Evolutionary conservation across 2,888 invertebrate species (phyloP), one percentile per base, ranked within the genome.

Genomic region (Dione vanillae): DNA sequence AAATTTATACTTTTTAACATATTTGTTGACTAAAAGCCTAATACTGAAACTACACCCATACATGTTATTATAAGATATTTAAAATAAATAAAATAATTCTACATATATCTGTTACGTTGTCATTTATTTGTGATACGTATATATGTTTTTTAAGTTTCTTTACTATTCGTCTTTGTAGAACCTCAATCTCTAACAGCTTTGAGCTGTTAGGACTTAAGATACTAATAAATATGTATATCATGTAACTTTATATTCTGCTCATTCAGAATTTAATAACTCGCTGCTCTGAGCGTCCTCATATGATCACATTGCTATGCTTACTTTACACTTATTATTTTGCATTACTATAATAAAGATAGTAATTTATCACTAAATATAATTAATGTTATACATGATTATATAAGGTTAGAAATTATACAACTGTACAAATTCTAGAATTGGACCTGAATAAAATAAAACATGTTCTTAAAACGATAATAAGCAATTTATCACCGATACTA

Each of bases 61-160:
- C 45, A 20, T 61, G 61, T 45, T 43, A 61, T 43, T 27, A 10
- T 61, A 61, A n/a, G 0, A 61, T 27, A n/a, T 61, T 61, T 19
- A n/a, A 27, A n/a, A 45, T 45, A n/a, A 61, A 43, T 61, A 61
- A 61, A 61, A 0, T 61, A 61, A 45, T 61, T 45, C 45, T 61
- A 20, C n/a, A 61, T 27, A 61, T 27, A 16, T 14, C 10, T 27
- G 27, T 56, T 59, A 19, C 35, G 8, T 27, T 61, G 45, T 61
- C 35, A 14, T 45, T 27, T 35, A 45, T 61, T 61, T 45, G n/a
- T 20, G 10, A 43, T 45, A 45, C n/a, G 7, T n/a, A 20, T 49
- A 27, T 27, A 3, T 27, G n/a, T n/a, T n/a, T n/a, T n/a, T n/a
- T n/a, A n/a, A n/a, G n/a, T n/a, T n/a, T n/a, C n/a, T n/a, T n/a